A percentile compares a stretch with the other conserved stretches of the same genome.
These are phyloP conservation scores for Trisateles emortualis DNA, from an alignment of 2,888 invertebrate species.

Conservation along the genomic window DNA sequence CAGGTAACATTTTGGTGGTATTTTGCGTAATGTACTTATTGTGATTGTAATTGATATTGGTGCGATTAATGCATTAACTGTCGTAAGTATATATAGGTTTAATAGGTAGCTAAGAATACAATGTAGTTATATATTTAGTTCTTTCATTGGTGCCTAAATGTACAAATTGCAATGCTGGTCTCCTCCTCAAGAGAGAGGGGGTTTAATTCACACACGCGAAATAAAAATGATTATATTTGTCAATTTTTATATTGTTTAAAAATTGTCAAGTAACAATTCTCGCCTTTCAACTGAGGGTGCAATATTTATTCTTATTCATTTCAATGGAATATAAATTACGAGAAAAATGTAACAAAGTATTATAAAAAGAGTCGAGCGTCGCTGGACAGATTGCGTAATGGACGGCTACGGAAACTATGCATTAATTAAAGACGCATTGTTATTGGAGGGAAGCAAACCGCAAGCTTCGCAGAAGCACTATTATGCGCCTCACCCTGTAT, in stretches of 20 bases:
- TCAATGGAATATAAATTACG: not conserved
- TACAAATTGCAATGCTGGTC: too few relatives aligned
- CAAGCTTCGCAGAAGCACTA: not conserved
- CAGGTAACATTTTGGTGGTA: not conserved
- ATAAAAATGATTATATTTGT: too few relatives aligned
- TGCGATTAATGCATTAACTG: not conserved
- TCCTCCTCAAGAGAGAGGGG: too few relatives aligned
- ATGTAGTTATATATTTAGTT: too few relatives aligned
- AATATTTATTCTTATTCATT: too few relatives aligned
- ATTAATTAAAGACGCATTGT: conserved; percentile 2
- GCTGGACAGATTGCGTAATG: conserved; percentile 3
- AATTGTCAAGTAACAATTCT: too few relatives aligned
- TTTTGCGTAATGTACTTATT: not conserved
- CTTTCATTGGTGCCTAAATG: too few relatives aligned
- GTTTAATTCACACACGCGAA: too few relatives aligned
- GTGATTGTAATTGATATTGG: not conserved
- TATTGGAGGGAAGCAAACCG: conserved; percentile 1
- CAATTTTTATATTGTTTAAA: too few relatives aligned
- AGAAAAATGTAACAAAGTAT: not conserved
- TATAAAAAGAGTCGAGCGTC: not conserved
- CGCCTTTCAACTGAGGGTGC: too few relatives aligned
- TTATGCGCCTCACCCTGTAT: conserved; percentile 15
- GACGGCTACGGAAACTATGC: not conserved
- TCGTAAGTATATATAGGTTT: not conserved
- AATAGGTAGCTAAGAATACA: too few relatives aligned